Base-by-base conservation (phyloP, 2,888 invertebrate species). In the Meganola albula region DNA sequence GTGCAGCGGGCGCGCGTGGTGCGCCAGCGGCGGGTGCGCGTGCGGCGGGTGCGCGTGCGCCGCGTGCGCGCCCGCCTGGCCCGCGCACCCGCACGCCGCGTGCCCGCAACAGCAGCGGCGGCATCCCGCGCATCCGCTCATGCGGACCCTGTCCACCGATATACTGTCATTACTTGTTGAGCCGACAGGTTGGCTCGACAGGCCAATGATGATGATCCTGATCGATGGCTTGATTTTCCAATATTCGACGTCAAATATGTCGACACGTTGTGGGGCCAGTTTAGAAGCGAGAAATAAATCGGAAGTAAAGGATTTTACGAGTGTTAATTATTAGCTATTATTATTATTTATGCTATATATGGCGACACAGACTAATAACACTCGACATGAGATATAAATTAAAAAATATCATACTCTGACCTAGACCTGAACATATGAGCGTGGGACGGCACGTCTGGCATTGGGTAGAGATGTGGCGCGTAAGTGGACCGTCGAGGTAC, bases 41-140 rank as follows among this genome's bases (percentile, higher is more conserved):
- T 27, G 31, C 27, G 12, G 20, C 26, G 29, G 13, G 31, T 18
- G 25, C 37, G 48, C 49, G 43, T 37, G 48, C 37, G 40, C 43
- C 42, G 43, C 10, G 40, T 30, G 34, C 45, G 49, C n/a, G 47
- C 34, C 4, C 38, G 24, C 16, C 37, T 31, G 7, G 33, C 48
- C 33, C 49, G 37, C 21, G 34, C 46, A 45, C 18, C 44, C 37
- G 48, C 44, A 39, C 38, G 45, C 53, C 31, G 48, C 51, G 34
- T 60, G 53, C 12, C 50, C 58, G 57, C 74, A 76, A 57, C 75
- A 74, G 46, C 79, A 78, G 16, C 74, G 69, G 40, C 77, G 74
- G 47, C 78, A 73, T 28, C 67, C 55, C 32, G 60, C 51, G 52
- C 75, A 72, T 2, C 53, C 55, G 27, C 60, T 55, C 31, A 64